Evolutionary conservation across 2,797 vertebrate species (phyloP), one percentile per base, ranked within the genome.

Genomic region (Pteronotus mesoamericanus): DNA sequence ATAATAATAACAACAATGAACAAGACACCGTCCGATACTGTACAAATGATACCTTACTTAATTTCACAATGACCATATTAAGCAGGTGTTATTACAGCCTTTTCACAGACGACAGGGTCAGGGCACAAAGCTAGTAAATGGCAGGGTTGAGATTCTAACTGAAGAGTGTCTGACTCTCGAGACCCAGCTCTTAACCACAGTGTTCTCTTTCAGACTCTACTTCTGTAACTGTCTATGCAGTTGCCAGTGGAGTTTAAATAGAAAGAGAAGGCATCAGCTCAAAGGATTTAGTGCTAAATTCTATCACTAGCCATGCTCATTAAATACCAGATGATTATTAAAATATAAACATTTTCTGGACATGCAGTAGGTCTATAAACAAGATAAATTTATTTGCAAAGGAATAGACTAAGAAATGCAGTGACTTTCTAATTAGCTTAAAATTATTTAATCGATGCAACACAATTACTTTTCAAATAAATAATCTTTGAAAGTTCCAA

Each of bases 371-470:
- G 18, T 82, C 55, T 91, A 80, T 79, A 86, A 77, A 79, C 90
- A 95, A 91, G 71, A 59, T 51, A 78, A 91, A 94, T 95, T 89
- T 77, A 69, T 92, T 91, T 92, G 78, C 32, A 39, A 95, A 96
- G 77, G 55, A 93, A 94, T 24, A 86, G 74, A 42, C 37, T 78
- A 0, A 6, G 24, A 97, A 97, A 91, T 37, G 82, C 12, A 59
- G 75, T 69, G 32, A 48, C 82, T 91, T 91, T 84, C 44, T 91
- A 97, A 98, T 96, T 95, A 97, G 96, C 90, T 95, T 83, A 6
- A 95, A 64, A 19, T 42, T 95, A 94, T 94, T 97, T 97, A 79
- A 97, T 96, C 92, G 95, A 97, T 97, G 69, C 75, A 42, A 37
- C 68, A 75, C 2, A 19, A 96, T 91, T 3, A 21, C 96, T 92